These are phyloP conservation scores for Sinocyclocheilus maitianheensis DNA, from an alignment of 2,113 vertebrate species.

Conservation along the genomic window DNA sequence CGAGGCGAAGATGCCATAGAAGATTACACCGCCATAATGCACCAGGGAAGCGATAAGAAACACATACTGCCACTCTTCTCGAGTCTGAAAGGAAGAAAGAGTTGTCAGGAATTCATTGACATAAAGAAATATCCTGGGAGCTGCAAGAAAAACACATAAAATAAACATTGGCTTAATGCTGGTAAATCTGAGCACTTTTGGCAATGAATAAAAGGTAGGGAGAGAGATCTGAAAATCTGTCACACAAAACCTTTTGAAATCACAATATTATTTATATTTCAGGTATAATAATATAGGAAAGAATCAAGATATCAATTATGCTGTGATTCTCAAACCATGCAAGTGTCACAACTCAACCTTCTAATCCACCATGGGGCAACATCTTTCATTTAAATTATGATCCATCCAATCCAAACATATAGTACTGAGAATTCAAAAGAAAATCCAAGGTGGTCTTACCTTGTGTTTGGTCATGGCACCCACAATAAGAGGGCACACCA, in stretches of 20 bases:
- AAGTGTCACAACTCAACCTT: background rate
- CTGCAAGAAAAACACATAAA: slow-evolving; percentile 3
- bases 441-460: slow-evolving; percentile 70
- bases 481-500: slow-evolving; percentile 98
- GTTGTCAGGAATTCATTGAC: slow-evolving; percentile 19
- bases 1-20: slow-evolving; percentile 96
- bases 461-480: slow-evolving; percentile 99
- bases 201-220: background rate
- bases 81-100: slow-evolving; percentile 74
- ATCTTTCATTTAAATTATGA: background rate
- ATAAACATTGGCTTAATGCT: background rate
- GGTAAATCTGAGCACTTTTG: background rate
- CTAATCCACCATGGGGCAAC: background rate
- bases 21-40: slow-evolving; percentile 94
- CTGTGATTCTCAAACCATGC: background rate
- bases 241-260: background rate
- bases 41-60: slow-evolving; percentile 96
- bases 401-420: no score
- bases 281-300: no score
- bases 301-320: background rate
- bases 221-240: background rate
- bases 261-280: background rate
- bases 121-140: slow-evolving; percentile 1
- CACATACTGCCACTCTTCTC: slow-evolving; percentile 98
- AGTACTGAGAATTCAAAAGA: background rate